Conservation (phyloP, 1,140 invertebrate genomes). For the Microplitis demolitor region DNA sequence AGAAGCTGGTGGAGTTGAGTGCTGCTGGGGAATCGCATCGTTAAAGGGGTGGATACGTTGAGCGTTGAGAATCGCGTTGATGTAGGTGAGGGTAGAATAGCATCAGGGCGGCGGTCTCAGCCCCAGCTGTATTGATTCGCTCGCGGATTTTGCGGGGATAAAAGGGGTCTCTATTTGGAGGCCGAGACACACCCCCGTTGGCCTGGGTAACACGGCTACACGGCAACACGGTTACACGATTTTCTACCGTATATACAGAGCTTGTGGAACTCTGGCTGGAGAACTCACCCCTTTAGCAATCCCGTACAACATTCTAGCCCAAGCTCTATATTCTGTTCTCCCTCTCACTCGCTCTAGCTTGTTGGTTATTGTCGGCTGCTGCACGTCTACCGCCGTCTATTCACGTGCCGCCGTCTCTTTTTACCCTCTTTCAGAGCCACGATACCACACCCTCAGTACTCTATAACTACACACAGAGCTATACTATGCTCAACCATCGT, state of each 20-base stretch:
- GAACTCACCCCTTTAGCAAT: too few relatives aligned
- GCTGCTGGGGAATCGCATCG: constrained; percentile 18
- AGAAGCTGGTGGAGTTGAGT: too few relatives aligned
- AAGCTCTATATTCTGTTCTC: not conserved
- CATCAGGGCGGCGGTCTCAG: constrained; percentile 43
- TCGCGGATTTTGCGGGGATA: constrained; percentile 30
- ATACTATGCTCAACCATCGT: constrained; percentile 26
- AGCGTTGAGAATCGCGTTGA: constrained; percentile 20
- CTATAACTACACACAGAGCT: not conserved
- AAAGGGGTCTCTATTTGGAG: constrained; percentile 23
- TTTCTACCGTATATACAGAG: not conserved
- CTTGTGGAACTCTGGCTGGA: not conserved
- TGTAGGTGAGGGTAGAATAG: constrained; percentile 31
- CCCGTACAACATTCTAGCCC: not conserved
- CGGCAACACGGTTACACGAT: too few relatives aligned
- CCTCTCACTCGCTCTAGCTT: not conserved
- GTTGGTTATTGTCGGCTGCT: too few relatives aligned
- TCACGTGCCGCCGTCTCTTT: too few relatives aligned
- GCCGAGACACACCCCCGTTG: constrained; percentile 51
- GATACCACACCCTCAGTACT: constrained; percentile 5
- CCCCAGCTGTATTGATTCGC: constrained; percentile 58
- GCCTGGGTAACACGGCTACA: constrained; percentile 38
- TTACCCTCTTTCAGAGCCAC: too few relatives aligned
- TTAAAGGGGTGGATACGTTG: constrained; percentile 26
- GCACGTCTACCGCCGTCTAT: too few relatives aligned